Percentiles rank a stretch among this genome's conserved stretches.
Conservation (phyloP, 2,113 vertebrate species). For the Nothobranchius kuhntae region DNA sequence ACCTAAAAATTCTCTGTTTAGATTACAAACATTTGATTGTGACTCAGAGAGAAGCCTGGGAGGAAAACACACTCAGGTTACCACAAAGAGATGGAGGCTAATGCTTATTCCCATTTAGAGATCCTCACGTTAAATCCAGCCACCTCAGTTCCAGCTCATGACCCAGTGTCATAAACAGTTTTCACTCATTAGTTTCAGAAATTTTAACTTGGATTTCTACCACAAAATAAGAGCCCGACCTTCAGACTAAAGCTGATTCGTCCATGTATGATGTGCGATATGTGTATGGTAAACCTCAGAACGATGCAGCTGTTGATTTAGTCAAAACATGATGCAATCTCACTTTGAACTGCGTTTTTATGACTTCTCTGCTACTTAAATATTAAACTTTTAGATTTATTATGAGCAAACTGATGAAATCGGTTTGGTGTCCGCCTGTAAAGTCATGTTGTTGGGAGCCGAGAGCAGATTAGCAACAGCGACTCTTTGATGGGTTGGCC, state of each 20-base stretch:
- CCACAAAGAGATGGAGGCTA: not conserved
- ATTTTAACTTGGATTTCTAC: constrained; percentile 51
- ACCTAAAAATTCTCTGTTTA: too few species aligned
- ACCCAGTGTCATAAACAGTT: constrained; percentile 24
- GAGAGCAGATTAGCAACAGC: constrained; percentile 27
- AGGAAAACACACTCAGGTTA: not conserved
- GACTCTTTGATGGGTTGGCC: constrained; percentile 18
- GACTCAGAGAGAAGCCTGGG: too few species aligned
- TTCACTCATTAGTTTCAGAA: constrained; percentile 58
- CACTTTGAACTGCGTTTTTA: constrained; percentile 6
- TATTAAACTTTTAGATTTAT: constrained; percentile 4
- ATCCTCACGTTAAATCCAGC: constrained; percentile 29
- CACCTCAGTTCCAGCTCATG: constrained; percentile 28
- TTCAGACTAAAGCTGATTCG: constrained; percentile 63
- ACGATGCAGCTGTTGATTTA: constrained; percentile 32
- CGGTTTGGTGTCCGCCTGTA: not conserved
- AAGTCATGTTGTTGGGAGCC: not conserved
- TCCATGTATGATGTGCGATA: constrained; percentile 14
- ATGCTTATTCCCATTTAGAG: constrained; percentile 32
- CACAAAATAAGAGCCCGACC: constrained; percentile 57
- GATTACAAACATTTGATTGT: too few species aligned
- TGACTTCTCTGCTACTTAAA: not conserved
- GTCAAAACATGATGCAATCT: constrained; percentile 29
- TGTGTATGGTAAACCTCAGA: constrained; percentile 53
- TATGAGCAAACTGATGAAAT: constrained; percentile 8